Evolutionary conservation across 2,888 invertebrate genomes (phyloP).

Genomic region (Drosophila sordidula): DNA sequence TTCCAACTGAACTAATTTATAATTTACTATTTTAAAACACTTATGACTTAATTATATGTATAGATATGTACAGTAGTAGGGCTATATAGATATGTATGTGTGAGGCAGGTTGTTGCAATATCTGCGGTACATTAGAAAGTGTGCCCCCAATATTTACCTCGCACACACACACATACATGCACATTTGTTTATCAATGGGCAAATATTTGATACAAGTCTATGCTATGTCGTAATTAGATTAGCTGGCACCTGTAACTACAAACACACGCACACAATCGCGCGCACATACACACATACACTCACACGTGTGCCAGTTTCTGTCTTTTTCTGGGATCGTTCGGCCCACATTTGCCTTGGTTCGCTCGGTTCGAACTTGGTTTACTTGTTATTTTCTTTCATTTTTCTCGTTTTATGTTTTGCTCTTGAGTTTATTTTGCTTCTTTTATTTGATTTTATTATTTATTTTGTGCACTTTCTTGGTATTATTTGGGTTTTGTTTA

Average conservation of each 20-base stretch:
- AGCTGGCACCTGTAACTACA: constrained; percentile 60
- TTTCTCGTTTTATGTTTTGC: constrained; percentile 39
- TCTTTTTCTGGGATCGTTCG: constrained; percentile 35
- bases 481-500: constrained; percentile 43
- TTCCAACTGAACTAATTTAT: no score
- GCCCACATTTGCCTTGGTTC: constrained; percentile 33
- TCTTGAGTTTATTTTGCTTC: constrained; percentile 36
- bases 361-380: constrained; percentile 37
- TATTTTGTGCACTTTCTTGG: constrained; percentile 43
- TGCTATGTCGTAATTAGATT: constrained; percentile 70
- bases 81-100: not conserved
- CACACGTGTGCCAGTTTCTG: constrained; percentile 52
- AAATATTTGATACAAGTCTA: constrained; percentile 53
- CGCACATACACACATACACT: constrained; percentile 1
- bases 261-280: constrained; percentile 14
- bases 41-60: no score
- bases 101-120: constrained; percentile 8
- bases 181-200: constrained; percentile 53
- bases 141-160: constrained; percentile 13
- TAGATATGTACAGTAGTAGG: no score
- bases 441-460: constrained; percentile 8
- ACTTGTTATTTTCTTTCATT: constrained; percentile 24
- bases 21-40: no score
- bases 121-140: constrained; percentile 28
- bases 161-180: constrained; percentile 1